phyloP scores from a whole-genome alignment of 2,113 vertebrate genomes.

The Pedionomus torquatus region DNA sequence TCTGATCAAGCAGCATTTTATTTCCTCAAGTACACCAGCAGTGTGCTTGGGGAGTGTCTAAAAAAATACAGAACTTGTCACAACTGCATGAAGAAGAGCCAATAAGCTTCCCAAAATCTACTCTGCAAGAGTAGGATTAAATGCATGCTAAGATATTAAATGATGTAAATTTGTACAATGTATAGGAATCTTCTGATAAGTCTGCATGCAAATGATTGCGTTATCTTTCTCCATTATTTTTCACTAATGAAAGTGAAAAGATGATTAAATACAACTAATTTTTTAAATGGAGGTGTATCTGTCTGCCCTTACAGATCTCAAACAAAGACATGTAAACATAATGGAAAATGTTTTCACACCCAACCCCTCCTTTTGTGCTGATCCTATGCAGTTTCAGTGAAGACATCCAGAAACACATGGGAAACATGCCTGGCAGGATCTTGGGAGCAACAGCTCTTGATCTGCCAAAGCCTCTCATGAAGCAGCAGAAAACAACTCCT shows the following conservation, averaged over 20 bases:
- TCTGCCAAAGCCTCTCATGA: neutral
- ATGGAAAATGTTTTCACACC: neutral
- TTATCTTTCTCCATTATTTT: neutral
- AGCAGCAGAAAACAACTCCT: neutral
- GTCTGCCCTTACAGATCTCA: neutral
- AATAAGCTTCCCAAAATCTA: neutral
- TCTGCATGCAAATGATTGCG: neutral
- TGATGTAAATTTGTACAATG: neutral
- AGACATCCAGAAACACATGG: neutral
- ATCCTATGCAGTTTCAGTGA: neutral
- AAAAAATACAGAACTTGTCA: neutral
- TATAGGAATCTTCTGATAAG: neutral
- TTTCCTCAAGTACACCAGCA: neutral
- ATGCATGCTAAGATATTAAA: neutral
- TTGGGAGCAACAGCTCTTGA: neutral
- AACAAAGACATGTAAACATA: neutral
- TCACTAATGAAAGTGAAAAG: neutral
- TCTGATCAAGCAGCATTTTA: neutral
- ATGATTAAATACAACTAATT: neutral
- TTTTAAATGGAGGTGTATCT: neutral
- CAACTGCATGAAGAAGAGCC: neutral
- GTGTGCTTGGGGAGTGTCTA: neutral
- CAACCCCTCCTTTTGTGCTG: neutral
- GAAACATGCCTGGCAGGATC: neutral
- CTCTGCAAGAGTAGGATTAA: neutral